Evolutionary conservation across 2,113 vertebrate genomes (phyloP).

Genomic region (Ammodytes marinus): DNA sequence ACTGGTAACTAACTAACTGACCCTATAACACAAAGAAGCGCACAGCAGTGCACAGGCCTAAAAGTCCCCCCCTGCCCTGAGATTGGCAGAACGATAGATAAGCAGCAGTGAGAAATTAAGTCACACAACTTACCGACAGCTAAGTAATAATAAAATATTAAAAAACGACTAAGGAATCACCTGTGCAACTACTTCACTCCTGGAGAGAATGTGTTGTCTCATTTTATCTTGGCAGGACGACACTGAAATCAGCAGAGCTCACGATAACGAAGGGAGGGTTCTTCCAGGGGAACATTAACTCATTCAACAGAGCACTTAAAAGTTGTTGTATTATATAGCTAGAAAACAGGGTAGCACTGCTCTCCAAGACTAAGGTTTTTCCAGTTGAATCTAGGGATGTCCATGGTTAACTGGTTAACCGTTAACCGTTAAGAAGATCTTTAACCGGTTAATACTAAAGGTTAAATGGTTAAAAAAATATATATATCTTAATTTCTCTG

Average conservation of each 20-base stretch:
- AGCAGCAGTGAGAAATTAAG: background rate
- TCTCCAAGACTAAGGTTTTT: background rate
- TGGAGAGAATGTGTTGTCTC: background rate
- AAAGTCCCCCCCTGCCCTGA: constrained; percentile 7
- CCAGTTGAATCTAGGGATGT: background rate
- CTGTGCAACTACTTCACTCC: no score
- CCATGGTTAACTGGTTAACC: no score
- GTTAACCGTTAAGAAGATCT: no score
- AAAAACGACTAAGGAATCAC: background rate
- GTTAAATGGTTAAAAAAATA: no score
- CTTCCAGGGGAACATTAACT: constrained; percentile 28
- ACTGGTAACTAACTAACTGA: constrained; percentile 13
- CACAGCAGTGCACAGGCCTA: constrained; percentile 12
- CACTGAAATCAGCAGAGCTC: constrained; percentile 10
- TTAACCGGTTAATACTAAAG: no score
- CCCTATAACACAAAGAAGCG: constrained; percentile 36
- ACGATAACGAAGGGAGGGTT: constrained; percentile 17
- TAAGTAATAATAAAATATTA: background rate
- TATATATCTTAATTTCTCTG: no score
- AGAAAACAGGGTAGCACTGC: background rate
- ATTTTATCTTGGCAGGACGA: constrained; percentile 27
- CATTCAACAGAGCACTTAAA: background rate
- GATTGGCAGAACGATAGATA: background rate
- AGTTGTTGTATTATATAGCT: background rate
- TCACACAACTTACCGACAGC: background rate